Evolutionary conservation across 2,113 vertebrate genomes (phyloP).

Genomic region (Chaenocephalus aceratus): DNA sequence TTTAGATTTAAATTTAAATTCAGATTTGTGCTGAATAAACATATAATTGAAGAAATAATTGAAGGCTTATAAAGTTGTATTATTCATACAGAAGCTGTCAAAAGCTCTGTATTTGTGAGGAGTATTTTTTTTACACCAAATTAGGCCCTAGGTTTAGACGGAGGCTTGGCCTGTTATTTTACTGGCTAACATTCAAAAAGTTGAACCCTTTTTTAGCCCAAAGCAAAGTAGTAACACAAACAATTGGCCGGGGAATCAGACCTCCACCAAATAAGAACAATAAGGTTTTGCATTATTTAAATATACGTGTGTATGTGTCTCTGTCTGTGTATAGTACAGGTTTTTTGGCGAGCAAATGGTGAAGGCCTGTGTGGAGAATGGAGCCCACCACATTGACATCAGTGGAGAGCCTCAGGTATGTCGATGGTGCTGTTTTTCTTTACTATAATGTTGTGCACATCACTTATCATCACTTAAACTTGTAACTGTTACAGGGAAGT

Average conservation of each 20-base stretch:
- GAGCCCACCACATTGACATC: slow-evolving; percentile 92
- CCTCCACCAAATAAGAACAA: not conserved
- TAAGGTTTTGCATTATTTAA: not conserved
- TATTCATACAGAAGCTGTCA: too few relatives aligned
- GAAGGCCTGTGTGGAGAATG: slow-evolving; percentile 94
- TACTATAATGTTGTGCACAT: too few relatives aligned
- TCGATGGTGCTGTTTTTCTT: not conserved
- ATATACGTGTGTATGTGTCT: not conserved
- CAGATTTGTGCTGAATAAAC: not conserved
- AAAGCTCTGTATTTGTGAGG: too few relatives aligned
- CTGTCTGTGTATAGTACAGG: slow-evolving; percentile 86
- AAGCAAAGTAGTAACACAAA: not conserved
- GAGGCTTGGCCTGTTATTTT: too few relatives aligned
- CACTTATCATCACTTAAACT: too few relatives aligned
- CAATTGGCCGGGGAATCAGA: not conserved
- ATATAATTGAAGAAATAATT: too few relatives aligned
- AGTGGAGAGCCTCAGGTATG: slow-evolving; percentile 95
- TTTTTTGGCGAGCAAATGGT: slow-evolving; percentile 95
- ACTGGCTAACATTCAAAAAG: too few relatives aligned
- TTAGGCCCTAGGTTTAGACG: too few relatives aligned
- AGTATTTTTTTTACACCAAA: too few relatives aligned
- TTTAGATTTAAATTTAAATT: not conserved
- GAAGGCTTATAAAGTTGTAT: not conserved
- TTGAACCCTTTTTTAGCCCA: too few relatives aligned
- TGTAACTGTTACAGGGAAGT: not conserved